Conservation (phyloP, 2,113 vertebrate species). For the Callopanchax toddi region DNA sequence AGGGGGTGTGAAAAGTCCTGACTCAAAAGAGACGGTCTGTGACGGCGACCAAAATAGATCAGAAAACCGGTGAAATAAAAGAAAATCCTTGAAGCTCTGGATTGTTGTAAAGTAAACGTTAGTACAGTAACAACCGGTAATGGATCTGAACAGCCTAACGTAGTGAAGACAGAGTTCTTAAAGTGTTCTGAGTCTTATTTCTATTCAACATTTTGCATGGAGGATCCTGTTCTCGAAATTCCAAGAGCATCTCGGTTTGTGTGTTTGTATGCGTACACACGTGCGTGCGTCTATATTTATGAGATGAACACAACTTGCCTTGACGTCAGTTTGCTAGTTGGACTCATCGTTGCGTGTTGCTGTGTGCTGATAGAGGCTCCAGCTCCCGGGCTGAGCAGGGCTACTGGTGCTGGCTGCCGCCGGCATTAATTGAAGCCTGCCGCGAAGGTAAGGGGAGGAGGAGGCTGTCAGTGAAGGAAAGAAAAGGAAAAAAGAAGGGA, state of each 20-base stretch:
- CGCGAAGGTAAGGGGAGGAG: slow-evolving; percentile 71
- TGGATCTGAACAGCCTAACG: neutral
- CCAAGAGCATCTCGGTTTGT: slow-evolving; percentile 31
- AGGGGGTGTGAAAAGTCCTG: slow-evolving; percentile 44
- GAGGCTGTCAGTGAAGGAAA: slow-evolving; percentile 64
- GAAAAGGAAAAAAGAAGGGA: slow-evolving; percentile 40
- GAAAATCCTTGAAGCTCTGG: neutral
- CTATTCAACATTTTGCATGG: slow-evolving; percentile 20
- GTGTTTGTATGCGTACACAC: slow-evolving; percentile 5
- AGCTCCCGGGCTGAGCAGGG: slow-evolving; percentile 69
- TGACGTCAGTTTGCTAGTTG: slow-evolving; percentile 60
- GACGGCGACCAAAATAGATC: neutral
- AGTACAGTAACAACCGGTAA: too few relatives aligned
- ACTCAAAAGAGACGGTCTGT: slow-evolving; percentile 37
- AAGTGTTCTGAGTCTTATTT: slow-evolving; percentile 10
- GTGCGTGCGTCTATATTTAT: slow-evolving; percentile 27
- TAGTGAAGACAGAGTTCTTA: neutral
- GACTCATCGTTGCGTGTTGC: slow-evolving; percentile 71
- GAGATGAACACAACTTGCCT: slow-evolving; percentile 52
- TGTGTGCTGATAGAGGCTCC: slow-evolving; percentile 70
- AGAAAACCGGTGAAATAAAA: slow-evolving; percentile 8
- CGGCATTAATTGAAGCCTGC: slow-evolving; percentile 83
- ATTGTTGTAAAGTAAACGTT: too few relatives aligned
- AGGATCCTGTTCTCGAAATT: slow-evolving; percentile 39
- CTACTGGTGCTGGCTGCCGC: slow-evolving; percentile 75